Base-by-base conservation (phyloP, 2,113 vertebrate species). In the Bolborhynchus lineola region DNA sequence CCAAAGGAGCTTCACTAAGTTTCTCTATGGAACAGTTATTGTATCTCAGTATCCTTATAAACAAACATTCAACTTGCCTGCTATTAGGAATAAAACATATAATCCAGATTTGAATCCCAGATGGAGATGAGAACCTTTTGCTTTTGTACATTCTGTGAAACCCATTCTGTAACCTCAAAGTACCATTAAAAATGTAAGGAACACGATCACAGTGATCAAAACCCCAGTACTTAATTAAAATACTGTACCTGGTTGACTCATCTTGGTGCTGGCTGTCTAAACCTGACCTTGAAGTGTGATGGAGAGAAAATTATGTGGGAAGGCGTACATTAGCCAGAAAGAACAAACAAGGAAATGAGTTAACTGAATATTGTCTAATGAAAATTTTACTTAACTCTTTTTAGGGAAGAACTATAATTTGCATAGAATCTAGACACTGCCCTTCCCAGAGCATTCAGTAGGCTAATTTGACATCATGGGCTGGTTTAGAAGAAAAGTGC, bases 91-190 rank as follows among this genome's bases (percentile, higher is more conserved):
- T 84, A 75, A 90, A 91, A 81, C 47, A 28, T 10, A 71, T 83
- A 88, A 92, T 91, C 87, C 88, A 96, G 44, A 92, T 94, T 95
- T 96, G 41, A 91, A 62, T 84, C 60, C 63, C 91, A 88, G 91
- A 93, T 71, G 92, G 74, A 95, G 65, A 70, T 42, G 41, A 63
- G 49, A 96, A 90, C 52, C 35, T 97, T 89, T 87, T 95, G 44
- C 29, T 95, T 93, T 83, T 90, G 59, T 75, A 64, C n/a, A 68
- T 85, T 79, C 86, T 72, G 60, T 91, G 47, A 86, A 95, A 95
- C 75, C 80, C 63, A 77, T 88, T 69, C 29, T 90, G 70, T 93
- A 94, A 95, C 77, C 93, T 87, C n/a, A 82, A 92, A 92, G 67
- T 63, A 35, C 72, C 62, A 42, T 63, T 70, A 49, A 92, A 94